Conservation (phyloP, 2,797 vertebrate species). For the Triplophysa yarkandensis region DNA sequence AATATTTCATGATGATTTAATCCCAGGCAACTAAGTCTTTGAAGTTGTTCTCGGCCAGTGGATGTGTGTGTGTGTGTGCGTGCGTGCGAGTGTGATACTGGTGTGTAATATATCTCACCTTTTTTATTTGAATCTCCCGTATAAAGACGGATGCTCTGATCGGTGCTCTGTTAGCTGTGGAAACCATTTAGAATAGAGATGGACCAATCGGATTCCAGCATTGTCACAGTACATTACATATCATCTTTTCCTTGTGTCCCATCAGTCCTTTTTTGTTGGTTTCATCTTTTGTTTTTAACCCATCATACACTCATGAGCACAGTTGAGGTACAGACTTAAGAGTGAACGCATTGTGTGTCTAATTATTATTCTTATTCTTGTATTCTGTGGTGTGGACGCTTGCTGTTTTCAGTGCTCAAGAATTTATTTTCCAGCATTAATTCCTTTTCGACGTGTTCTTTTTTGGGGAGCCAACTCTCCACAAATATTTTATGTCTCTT, state of each 20-base stretch:
- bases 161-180: conserved; percentile 21
- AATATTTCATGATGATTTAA: conserved; percentile 65
- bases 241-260: not conserved
- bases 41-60: conserved; percentile 62
- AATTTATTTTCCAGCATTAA: not conserved
- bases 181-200: not conserved
- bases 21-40: conserved; percentile 59
- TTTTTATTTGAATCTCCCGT: not conserved
- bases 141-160: conserved; percentile 5
- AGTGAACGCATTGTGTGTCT: conserved; percentile 25
- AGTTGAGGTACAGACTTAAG: conserved; percentile 29
- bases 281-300: not conserved
- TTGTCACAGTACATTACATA: not conserved
- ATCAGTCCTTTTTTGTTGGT: not conserved
- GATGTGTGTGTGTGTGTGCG: conserved; percentile 48
- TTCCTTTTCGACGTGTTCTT: not conserved
- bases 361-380: conserved; percentile 7
- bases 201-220: not conserved
- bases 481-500: not conserved
- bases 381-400: conserved; percentile 17
- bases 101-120: conserved; percentile 47
- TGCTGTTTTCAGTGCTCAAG: not conserved
- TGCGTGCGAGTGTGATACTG: conserved; percentile 59
- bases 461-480: not conserved
- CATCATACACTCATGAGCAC: not conserved